phyloP scores from a whole-genome alignment of 2,888 invertebrate genomes.

The Drosophila fungiperda region DNA sequence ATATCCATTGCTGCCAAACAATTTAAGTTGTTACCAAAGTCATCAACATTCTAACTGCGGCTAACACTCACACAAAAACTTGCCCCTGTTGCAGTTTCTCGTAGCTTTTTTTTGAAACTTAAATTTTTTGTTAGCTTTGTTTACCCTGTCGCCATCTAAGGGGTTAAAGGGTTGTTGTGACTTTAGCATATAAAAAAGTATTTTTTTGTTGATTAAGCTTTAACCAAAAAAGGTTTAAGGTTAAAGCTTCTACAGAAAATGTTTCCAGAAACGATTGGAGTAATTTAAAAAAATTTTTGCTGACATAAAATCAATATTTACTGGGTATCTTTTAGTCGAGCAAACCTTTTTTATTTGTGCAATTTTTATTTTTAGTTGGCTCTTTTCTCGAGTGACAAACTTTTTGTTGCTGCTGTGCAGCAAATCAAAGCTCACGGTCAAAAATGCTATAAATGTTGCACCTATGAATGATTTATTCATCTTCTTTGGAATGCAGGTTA shows the following conservation, averaged over 20 bases:
- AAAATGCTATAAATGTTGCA: background rate
- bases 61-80: slow-evolving; percentile 50
- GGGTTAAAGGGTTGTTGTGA: background rate
- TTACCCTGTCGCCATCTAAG: too few species aligned
- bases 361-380: slow-evolving; percentile 21
- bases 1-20: slow-evolving; percentile 70
- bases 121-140: background rate
- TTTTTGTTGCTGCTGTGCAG: slow-evolving; percentile 58
- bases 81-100: slow-evolving; percentile 63
- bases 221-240: background rate
- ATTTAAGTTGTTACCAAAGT: slow-evolving; percentile 81
- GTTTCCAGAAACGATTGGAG: background rate
- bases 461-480: rapidly evolving
- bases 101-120: background rate
- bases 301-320: background rate
- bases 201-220: too few species aligned
- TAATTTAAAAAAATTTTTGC: background rate
- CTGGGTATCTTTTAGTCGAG: slow-evolving; percentile 7
- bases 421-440: too few species aligned
- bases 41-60: slow-evolving; percentile 72
- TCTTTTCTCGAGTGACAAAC: slow-evolving; percentile 41
- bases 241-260: background rate
- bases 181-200: background rate
- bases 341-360: background rate
- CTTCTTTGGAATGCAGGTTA: background rate